These are phyloP conservation scores for Belonocnema kinseyi DNA, from an alignment of 1,140 invertebrate species.

Conservation along the genomic window DNA sequence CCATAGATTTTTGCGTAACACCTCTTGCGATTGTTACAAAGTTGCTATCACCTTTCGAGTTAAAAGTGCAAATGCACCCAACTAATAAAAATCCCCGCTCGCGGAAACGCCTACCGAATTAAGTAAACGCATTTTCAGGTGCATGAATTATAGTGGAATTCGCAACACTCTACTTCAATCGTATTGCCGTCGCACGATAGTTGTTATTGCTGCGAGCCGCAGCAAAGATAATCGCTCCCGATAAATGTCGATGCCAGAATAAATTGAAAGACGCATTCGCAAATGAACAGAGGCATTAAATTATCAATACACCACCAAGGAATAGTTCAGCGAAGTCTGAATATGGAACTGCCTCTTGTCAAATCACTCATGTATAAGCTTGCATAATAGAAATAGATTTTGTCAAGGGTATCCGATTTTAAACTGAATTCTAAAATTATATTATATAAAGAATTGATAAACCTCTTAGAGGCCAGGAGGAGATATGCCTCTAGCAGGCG, in stretches of 20 bases:
- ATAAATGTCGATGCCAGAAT: not conserved
- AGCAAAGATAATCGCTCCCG: not conserved
- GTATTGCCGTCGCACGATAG: not conserved
- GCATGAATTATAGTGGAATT: not conserved
- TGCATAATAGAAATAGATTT: no score
- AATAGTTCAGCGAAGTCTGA: not conserved
- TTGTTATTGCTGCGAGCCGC: not conserved
- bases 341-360: not conserved
- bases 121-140: not conserved
- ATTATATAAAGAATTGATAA: slow-evolving; percentile 38
- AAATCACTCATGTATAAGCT: not conserved
- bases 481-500: no score
- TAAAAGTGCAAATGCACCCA: not conserved
- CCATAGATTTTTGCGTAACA: no score
- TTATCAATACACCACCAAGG: not conserved
- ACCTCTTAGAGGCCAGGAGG: no score
- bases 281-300: slow-evolving; percentile 22
- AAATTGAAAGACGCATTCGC: not conserved
- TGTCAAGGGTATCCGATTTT: no score
- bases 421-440: no score
- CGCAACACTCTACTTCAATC: not conserved
- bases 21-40: no score
- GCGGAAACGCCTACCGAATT: not conserved
- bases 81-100: not conserved
- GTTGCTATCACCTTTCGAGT: no score